phyloP scores from a whole-genome alignment of 2,888 invertebrate species.

The Syrista parreyssii region DNA sequence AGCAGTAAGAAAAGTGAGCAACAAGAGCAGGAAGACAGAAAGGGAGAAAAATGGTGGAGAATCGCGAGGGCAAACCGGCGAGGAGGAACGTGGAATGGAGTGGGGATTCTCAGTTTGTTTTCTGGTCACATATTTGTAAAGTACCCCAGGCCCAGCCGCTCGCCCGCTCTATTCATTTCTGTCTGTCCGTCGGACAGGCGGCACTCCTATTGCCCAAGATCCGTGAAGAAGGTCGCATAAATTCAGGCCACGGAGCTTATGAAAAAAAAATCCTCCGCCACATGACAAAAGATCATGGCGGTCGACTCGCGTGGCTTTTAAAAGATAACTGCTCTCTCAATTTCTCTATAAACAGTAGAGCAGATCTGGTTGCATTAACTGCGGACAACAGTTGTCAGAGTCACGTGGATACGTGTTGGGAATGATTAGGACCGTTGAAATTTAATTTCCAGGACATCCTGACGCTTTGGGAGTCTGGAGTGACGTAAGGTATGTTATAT shows the following conservation, averaged over 20 bases:
- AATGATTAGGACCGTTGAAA: conserved; percentile 41
- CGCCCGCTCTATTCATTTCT: conserved; percentile 57
- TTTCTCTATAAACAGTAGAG: neutral
- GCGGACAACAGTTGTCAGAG: conserved; percentile 33
- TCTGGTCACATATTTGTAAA: conserved; percentile 63
- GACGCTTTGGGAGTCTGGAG: conserved; percentile 29
- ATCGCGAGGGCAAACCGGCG: neutral
- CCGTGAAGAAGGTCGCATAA: conserved; percentile 42
- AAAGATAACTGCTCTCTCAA: conserved; percentile 12
- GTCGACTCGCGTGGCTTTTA: conserved; percentile 8
- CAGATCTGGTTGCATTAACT: neutral
- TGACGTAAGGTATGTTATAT: neutral
- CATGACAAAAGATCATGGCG: conserved; percentile 16
- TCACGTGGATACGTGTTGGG: conserved; percentile 35
- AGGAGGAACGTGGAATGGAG: neutral
- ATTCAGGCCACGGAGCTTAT: conserved; percentile 52
- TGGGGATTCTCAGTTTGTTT: conserved; percentile 47
- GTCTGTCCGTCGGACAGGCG: conserved; percentile 38
- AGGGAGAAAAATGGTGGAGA: conserved; percentile 3
- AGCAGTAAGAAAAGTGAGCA: neutral
- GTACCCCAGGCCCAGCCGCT: conserved; percentile 48
- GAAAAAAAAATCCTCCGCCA: conserved; percentile 35
- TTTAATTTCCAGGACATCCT: conserved; percentile 40
- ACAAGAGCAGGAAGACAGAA: conserved; percentile 14
- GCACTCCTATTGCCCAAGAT: conserved; percentile 38